Evolutionary conservation across 2,888 invertebrate species (phyloP).

Genomic region (Pyrocoelia pectoralis): DNA sequence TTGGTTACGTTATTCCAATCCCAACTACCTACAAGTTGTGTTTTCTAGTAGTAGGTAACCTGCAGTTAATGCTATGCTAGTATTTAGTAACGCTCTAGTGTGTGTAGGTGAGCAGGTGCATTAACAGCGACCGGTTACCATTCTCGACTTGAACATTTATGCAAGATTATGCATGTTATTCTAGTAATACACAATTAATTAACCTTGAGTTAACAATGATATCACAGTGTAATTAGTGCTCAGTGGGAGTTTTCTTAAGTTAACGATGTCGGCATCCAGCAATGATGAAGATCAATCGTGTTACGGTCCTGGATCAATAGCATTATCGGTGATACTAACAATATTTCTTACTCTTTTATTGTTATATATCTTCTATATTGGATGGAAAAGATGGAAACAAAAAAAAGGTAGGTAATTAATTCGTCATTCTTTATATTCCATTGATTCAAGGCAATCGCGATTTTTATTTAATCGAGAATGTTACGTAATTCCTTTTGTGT

Average conservation of each 20-base stretch:
- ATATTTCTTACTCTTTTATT: slow-evolving; percentile 71
- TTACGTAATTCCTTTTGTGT: not conserved
- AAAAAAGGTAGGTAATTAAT: slow-evolving; percentile 43
- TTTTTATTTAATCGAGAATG: not conserved
- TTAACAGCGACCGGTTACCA: not conserved
- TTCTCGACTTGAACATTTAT: not conserved
- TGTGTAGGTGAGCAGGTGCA: not conserved
- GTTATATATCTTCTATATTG: slow-evolving; percentile 53
- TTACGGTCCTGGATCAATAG: slow-evolving; percentile 74
- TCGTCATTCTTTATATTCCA: too few relatives aligned
- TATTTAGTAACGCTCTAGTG: too few relatives aligned
- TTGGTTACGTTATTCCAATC: not conserved
- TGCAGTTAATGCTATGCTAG: not conserved
- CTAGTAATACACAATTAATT: not conserved
- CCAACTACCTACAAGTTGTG: not conserved
- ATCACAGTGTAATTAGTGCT: not conserved
- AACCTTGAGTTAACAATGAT: not conserved
- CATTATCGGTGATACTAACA: slow-evolving; percentile 75
- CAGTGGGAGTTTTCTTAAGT: too few relatives aligned
- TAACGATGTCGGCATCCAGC: not conserved
- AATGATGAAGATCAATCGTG: slow-evolving; percentile 56
- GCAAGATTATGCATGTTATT: not conserved
- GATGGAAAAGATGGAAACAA: slow-evolving; percentile 46
- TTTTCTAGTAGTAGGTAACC: not conserved
- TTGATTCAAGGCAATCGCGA: slow-evolving; percentile 2